Evolutionary conservation across 2,888 invertebrate species (phyloP), one percentile per base, ranked within the genome.

Genomic region (Pheosia tremula): DNA sequence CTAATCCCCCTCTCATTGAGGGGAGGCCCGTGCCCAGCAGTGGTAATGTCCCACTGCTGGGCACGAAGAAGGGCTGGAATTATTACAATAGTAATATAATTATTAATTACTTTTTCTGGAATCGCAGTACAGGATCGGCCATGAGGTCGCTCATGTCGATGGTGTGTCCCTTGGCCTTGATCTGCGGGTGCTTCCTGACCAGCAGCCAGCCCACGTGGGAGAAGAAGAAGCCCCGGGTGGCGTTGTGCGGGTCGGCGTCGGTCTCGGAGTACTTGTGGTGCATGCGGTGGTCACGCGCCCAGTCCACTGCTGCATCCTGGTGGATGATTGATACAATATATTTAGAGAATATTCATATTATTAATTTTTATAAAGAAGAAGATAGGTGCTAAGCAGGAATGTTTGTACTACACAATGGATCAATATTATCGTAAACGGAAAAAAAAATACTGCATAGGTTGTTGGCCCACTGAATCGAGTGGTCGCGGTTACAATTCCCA

Each of bases 181-280:
- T 98, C 77, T 98, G 97, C 0, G 98, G 97, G 84, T 99, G 99
- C 87, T 99, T 99, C 74, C 96, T 95, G 83, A 97, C 96, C 63
- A 99, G 87, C 65, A 99, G 93, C 99, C 99, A 99, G 63, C 99
- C 99, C 62, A 99, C 94, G 87, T 99, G 99, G 0, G 98, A 95
- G 90, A 99, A 99, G 95, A 99, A 99, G 94, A 99, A 98, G 4
- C 99, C 99, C 56, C 98, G 94, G 0, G 95, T 97, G 0, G 98
- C 97, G 86, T 98, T 98, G 86, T 98, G 98, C 0, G 98, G 98
- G 89, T 98, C 98, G 3, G 98, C 98, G 84, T 98, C 96, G 0
- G 98, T 98, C 85, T 98, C 98, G 36, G 97, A 97, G 94, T 96
- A 98, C 86, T 98, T 98, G 94, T 98, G 98, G 86, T 98, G 97